phyloP scores from a whole-genome alignment of 2,797 vertebrate genomes.

The Rhabdophis nuchalis region DNA sequence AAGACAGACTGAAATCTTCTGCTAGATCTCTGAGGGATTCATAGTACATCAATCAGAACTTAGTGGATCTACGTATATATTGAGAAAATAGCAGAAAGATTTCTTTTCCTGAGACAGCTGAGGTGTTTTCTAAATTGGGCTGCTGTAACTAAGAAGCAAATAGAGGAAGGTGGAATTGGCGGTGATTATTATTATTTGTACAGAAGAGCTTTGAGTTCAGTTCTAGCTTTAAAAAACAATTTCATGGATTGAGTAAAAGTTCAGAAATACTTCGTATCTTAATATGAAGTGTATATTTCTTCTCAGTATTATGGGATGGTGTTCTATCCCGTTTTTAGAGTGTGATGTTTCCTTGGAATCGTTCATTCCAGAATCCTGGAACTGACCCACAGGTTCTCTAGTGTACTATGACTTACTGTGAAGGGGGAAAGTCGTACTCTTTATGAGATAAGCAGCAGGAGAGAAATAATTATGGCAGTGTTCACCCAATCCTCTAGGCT shows the following conservation, averaged over 20 bases:
- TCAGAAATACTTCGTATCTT: background rate
- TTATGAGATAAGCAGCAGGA: background rate
- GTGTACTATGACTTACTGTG: background rate
- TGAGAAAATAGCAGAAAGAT: background rate
- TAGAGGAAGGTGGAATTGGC: background rate
- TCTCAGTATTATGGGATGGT: background rate
- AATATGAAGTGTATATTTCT: background rate
- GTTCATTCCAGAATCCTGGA: background rate
- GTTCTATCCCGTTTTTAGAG: background rate
- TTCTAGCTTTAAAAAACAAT: background rate
- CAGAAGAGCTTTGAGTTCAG: background rate
- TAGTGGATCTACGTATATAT: background rate
- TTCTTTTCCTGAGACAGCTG: background rate
- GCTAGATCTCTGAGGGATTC: background rate
- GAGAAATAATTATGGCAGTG: background rate
- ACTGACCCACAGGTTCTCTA: background rate
- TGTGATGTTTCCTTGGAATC: background rate
- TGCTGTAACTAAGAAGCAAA: background rate
- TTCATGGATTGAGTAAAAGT: background rate
- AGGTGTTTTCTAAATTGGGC: background rate
- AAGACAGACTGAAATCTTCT: background rate
- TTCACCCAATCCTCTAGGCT: background rate
- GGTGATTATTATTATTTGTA: background rate
- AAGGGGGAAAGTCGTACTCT: background rate
- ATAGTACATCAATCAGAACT: background rate